These are phyloP conservation scores for Amyelois transitella DNA, from an alignment of 1,140 invertebrate genomes.

Conservation along the genomic window DNA sequence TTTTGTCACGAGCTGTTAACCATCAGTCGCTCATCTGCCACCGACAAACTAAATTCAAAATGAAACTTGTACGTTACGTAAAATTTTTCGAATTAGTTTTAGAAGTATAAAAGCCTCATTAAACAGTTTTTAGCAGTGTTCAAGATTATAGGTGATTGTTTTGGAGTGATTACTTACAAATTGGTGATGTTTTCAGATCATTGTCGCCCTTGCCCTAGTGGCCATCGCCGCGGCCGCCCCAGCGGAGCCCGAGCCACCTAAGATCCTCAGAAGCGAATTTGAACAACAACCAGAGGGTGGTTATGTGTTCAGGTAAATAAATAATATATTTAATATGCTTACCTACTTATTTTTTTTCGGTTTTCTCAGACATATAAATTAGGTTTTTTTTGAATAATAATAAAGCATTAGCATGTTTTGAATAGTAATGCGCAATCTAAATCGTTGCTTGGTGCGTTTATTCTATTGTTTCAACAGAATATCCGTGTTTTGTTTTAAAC, in stretches of 20 bases:
- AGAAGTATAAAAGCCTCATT: not conserved
- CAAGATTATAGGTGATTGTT: not conserved
- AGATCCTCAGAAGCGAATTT: conserved; percentile 54
- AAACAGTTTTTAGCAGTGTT: not conserved
- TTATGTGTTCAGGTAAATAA: conserved; percentile 46
- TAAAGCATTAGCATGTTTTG: not conserved
- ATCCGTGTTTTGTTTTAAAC: not conserved
- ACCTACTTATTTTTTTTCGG: too few relatives aligned
- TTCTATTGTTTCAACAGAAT: not conserved
- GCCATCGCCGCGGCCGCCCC: conserved; percentile 38
- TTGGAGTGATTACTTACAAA: not conserved
- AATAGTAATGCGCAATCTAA: not conserved
- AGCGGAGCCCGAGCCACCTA: conserved; percentile 17
- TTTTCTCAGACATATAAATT: not conserved
- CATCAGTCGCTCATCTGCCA: conserved; percentile 61
- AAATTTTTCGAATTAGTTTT: not conserved
- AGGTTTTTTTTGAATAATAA: not conserved
- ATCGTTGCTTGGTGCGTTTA: not conserved
- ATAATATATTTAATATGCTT: not conserved
- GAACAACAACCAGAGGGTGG: conserved; percentile 46
- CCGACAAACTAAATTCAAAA: conserved; percentile 49
- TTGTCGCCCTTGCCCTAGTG: conserved; percentile 58
- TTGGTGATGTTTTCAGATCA: conserved; percentile 32
- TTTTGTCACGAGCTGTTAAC: conserved; percentile 34
- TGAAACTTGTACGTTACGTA: conserved; percentile 56